Base-by-base conservation (phyloP, 2,888 invertebrate species). In the Drosophila tripunctata region DNA sequence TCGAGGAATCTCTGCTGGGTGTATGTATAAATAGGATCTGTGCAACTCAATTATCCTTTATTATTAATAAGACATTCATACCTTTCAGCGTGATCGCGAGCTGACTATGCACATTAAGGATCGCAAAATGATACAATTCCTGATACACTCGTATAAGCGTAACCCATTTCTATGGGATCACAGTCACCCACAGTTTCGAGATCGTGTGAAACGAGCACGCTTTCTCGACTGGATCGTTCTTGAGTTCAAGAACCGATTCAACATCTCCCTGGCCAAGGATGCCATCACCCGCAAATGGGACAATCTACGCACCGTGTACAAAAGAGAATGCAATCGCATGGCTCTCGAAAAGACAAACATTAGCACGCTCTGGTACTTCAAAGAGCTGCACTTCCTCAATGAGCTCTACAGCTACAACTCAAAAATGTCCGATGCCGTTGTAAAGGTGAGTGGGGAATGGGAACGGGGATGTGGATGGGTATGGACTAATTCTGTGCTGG, bases 291-390 rank as follows among this genome's bases (percentile, higher is more conserved):
- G 89, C 0, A 89, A 89, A 60, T 89, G 89, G 89, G 89, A 89
- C 43, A 89, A 89, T 71, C 77, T 89, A 44, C 85, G 89, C 5
- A 89, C 89, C 5, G 89, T 89, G 2, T 89, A 89, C 65, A 89
- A 89, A 52, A 87, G 89, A n/a, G 89, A 90, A 66, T 89, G 89
- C 52, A 89, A 89, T 80, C 89, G 89, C 4, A 89, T 89, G 89
- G 78, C 89, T 0, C 70, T 89, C 38, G 89, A 89, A 35, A 88
- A 88, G 58, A 89, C 90, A 4, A 89, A 89, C 52, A 79, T 89
- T 5, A 89, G 89, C 64, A 89, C 89, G 2, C 63, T 89, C 22
- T 89, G 89, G 89, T 89, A 89, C 66, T 89, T 89, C 21, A 89
- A 87, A 63, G 89, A 89, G 44, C 58, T 89, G 31, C 87, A 89